Base-by-base conservation (phyloP, 1,140 invertebrate species). In the Polypedilum vanderplanki region DNA sequence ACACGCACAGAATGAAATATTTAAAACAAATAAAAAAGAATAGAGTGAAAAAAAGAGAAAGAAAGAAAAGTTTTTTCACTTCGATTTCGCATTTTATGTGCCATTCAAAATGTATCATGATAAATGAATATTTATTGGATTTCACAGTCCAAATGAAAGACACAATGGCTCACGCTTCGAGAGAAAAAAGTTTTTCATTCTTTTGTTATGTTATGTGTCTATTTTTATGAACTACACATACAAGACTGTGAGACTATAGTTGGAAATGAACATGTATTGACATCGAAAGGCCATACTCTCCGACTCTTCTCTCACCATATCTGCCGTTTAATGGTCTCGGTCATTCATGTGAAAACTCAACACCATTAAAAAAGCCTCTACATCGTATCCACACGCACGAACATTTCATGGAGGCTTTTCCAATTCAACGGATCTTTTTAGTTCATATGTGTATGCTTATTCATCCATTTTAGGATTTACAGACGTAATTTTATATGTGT, bases 201-300 rank as follows among this genome's bases (percentile, higher is more conserved):
- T 33, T 57, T 57, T 12, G 15, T n/a, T 12, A 57, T 57, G 8
- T 57, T 57, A 57, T 33, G n/a, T 57, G 46, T 57, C 46, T 57
- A 57, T 57, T 57, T 57, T 57, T 57, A 57, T 57, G n/a, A 57
- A 57, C 46, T 57, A 57, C n/a, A n/a, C n/a, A n/a, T n/a, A n/a
- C n/a, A 57, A 12, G 1, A 15, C 46, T 57, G 41, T 46, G 4
- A 33, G 24, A 33, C 24, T 33, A 33, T 33, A 33, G 24, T 33
- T 57, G n/a, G 24, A 57, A 57, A 57, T 57, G 46, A 57, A 57
- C 46, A 57, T 57, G 12, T n/a, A 57, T 57, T 57, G 46, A 57
- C 46, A 57, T 57, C 46, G 12, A 57, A 1, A 57, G 46, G 46
- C n/a, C 46, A 57, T n/a, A 57, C n/a, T n/a, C 10, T n/a, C 46